Percentiles rank a stretch among this genome's conserved stretches.
phyloP scores from a whole-genome alignment of 2,113 vertebrate genomes.

The Emydocephalus ijimae region DNA sequence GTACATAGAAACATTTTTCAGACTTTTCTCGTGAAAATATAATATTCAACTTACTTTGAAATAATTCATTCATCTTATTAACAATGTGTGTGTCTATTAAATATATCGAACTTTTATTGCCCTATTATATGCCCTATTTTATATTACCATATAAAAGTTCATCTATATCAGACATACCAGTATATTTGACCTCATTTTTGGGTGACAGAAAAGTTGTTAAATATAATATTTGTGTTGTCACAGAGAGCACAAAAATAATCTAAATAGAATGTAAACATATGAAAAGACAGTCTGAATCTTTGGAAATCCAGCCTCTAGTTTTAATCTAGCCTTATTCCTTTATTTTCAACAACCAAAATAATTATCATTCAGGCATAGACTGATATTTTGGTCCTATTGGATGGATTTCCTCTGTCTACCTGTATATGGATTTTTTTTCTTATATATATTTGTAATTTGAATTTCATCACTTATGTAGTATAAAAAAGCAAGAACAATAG shows the following conservation, averaged over 20 bases:
- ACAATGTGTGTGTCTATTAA: neutral
- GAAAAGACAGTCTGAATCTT: neutral
- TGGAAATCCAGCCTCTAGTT: neutral
- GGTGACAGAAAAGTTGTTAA: neutral
- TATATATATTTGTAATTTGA: neutral
- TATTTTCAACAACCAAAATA: neutral
- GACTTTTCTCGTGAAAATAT: neutral
- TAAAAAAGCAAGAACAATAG: accelerated
- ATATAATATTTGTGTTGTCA: neutral
- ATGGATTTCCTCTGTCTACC: neutral
- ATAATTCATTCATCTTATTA: neutral
- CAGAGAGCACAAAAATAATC: neutral
- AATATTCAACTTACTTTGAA: neutral
- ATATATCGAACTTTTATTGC: neutral
- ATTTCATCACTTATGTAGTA: neutral
- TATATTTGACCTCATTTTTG: neutral
- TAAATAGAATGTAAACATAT: neutral
- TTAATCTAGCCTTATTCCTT: neutral
- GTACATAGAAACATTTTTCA: neutral
- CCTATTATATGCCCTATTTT: no score
- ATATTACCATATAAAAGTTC: neutral
- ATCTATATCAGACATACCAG: neutral
- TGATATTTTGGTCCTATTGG: neutral
- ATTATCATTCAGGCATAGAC: neutral
- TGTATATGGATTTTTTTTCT: neutral